Percentiles rank a stretch among this genome's conserved stretches.
phyloP scores from a whole-genome alignment of 2,888 invertebrate species.

The Lepidochitona cinerea region DNA sequence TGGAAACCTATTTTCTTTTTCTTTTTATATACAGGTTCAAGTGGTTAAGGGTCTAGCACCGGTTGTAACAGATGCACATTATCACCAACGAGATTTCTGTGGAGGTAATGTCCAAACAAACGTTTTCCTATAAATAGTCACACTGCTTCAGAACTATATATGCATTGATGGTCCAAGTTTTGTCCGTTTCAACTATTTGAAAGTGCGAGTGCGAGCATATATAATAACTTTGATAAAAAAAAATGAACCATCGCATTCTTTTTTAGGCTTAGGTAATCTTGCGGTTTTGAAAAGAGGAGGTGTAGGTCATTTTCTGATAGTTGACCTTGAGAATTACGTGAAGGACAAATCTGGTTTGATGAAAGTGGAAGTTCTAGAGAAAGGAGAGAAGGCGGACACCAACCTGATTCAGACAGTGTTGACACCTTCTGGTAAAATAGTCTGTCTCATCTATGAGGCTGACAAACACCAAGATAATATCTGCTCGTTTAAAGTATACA shows the following conservation, averaged over 20 bases:
- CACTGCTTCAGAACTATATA: no score
- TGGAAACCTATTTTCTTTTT: no score
- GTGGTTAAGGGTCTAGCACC: not conserved
- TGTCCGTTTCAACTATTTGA: no score
- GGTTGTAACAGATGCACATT: not conserved
- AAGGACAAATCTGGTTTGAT: not conserved
- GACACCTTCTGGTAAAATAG: not conserved
- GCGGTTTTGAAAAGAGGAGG: not conserved
- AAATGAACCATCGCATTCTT: no score
- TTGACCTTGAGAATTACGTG: not conserved
- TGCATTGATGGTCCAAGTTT: no score
- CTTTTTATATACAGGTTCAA: not conserved
- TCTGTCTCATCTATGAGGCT: not conserved
- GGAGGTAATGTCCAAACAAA: no score
- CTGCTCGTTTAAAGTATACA: not conserved
- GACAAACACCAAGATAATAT: not conserved
- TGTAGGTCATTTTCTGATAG: not conserved
- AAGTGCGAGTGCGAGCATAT: no score
- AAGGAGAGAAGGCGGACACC: not conserved
- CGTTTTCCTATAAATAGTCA: no score
- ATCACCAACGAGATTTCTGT: not conserved
- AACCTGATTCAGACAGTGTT: not conserved
- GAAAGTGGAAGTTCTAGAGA: not conserved
- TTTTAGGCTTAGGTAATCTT: not conserved
- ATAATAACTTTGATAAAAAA: no score